Conservation (phyloP, 2,888 invertebrate species). For the Caenorhabditis sp. region DNA sequence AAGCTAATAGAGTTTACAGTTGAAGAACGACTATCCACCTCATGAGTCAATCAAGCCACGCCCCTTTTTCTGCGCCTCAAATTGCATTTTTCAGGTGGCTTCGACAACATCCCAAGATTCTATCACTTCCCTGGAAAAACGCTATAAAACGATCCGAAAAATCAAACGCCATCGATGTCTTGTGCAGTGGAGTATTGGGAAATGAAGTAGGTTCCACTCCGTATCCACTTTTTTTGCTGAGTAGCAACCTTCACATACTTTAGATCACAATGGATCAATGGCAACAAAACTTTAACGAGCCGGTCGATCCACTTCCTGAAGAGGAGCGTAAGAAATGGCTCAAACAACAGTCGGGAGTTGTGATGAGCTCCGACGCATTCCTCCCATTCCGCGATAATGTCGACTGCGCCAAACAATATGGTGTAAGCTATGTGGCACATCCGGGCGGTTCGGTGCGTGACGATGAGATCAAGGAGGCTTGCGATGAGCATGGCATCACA, state of each 20-base stretch:
- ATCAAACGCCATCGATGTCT: constrained; percentile 87
- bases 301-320: constrained; percentile 67
- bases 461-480: constrained; percentile 85
- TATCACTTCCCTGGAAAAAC: constrained; percentile 83
- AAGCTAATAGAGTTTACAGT: too few relatives aligned
- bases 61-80: too few relatives aligned
- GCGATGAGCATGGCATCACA: constrained; percentile 87
- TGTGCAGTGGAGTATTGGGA: constrained; percentile 64
- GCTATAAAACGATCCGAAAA: constrained; percentile 88
- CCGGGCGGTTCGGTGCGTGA: constrained; percentile 95
- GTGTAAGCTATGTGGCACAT: constrained; percentile 90
- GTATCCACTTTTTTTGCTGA: neutral
- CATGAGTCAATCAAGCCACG: too few relatives aligned
- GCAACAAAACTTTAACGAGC: constrained; percentile 66
- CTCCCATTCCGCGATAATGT: constrained; percentile 98
- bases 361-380: constrained; percentile 94
- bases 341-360: constrained; percentile 76
- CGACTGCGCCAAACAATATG: constrained; percentile 82
- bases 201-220: constrained; percentile 54
- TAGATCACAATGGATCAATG: constrained; percentile 58
- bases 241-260: constrained; percentile 1
- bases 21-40: too few relatives aligned
- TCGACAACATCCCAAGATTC: constrained; percentile 87
- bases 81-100: constrained; percentile 80
- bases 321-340: constrained; percentile 74